phyloP scores from a whole-genome alignment of 2,113 vertebrate species.

The Isichthys henryi region DNA sequence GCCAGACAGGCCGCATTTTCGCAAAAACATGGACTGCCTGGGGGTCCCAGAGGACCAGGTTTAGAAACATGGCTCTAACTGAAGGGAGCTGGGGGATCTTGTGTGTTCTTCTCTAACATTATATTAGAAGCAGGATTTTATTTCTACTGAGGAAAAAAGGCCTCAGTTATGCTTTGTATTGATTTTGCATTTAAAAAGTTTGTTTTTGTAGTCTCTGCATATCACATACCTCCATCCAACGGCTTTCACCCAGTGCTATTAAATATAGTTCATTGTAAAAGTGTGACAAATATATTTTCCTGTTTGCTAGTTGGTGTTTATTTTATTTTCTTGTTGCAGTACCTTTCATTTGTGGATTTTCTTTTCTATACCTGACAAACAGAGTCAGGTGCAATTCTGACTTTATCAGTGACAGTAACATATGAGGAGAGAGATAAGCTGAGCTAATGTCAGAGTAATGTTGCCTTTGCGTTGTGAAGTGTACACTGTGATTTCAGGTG shows the following conservation, averaged over 20 bases:
- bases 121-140: neutral
- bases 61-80: neutral
- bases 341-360: neutral
- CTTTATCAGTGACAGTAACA: constrained; percentile 11
- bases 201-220: neutral
- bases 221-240: neutral
- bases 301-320: neutral
- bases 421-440: neutral
- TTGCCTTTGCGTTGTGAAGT: neutral
- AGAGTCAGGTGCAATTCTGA: neutral
- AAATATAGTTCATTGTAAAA: neutral
- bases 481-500: neutral
- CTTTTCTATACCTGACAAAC: neutral
- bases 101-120: neutral
- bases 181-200: neutral
- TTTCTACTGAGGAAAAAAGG: neutral
- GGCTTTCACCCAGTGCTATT: neutral
- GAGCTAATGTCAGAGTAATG: neutral
- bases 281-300: neutral
- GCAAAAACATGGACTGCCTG: neutral
- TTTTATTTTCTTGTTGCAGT: neutral
- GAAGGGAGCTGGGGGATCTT: neutral
- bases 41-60: neutral
- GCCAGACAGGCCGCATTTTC: neutral
- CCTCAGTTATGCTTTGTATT: neutral